These are phyloP conservation scores for Kryptopterus vitreolus DNA, from an alignment of 2,797 vertebrate species.

Conservation along the genomic window DNA sequence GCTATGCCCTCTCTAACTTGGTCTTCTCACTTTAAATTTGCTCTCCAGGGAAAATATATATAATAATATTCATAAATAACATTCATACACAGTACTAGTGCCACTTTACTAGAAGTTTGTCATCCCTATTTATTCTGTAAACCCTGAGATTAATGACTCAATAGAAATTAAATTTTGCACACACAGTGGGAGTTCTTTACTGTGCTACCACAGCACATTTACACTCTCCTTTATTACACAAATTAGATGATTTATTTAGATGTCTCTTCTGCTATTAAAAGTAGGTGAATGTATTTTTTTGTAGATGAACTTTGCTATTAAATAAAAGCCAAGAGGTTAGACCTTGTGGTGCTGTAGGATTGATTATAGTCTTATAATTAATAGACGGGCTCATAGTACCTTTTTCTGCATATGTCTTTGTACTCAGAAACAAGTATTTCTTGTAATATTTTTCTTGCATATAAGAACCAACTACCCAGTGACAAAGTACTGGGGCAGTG, in stretches of 20 bases:
- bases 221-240: conserved; percentile 32
- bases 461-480: too few species aligned
- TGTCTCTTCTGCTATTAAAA: not conserved
- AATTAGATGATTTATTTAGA: conserved; percentile 30
- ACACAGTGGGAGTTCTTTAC: conserved; percentile 14
- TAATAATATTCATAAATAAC: not conserved
- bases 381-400: too few species aligned
- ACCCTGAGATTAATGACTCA: conserved; percentile 7
- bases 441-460: too few species aligned
- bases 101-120: not conserved
- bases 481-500: too few species aligned
- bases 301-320: conserved; percentile 2
- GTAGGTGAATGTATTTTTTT: conserved; percentile 22
- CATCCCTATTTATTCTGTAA: not conserved
- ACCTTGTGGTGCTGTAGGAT: conserved; percentile 17
- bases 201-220: conserved; percentile 19
- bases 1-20: too few species aligned
- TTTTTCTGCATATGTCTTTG: too few species aligned
- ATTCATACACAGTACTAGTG: not conserved
- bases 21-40: not conserved
- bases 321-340: conserved; percentile 25
- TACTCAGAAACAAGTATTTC: too few species aligned
- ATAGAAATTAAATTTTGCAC: conserved; percentile 17
- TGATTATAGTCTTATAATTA: too few species aligned
- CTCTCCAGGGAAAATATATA: not conserved